These are phyloP conservation scores for Nebria ingens DNA, from an alignment of 1,140 invertebrate genomes.

Conservation along the genomic window DNA sequence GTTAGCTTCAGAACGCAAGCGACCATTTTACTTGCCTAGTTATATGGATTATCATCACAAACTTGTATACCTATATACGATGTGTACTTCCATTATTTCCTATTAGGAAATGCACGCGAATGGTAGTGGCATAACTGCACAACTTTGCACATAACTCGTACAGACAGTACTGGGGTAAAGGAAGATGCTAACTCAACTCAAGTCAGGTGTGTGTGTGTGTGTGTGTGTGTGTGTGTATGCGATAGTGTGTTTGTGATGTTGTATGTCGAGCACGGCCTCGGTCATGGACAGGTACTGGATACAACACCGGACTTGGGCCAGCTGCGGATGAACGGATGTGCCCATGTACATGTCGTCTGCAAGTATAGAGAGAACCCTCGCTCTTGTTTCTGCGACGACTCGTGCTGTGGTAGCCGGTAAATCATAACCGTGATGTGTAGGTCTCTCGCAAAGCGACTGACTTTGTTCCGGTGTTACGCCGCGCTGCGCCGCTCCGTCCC, in stretches of 20 bases:
- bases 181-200: not conserved
- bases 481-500: too few species aligned
- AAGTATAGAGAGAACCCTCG: too few species aligned
- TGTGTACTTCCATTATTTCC: not conserved
- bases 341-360: not conserved
- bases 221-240: not conserved
- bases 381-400: too few species aligned
- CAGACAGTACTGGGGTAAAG: not conserved
- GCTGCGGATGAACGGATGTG: not conserved
- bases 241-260: not conserved
- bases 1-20: too few species aligned
- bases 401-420: too few species aligned
- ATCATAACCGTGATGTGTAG: too few species aligned
- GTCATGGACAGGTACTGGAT: not conserved
- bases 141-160: not conserved
- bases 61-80: too few species aligned
- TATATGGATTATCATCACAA: too few species aligned
- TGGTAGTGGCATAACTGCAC: not conserved
- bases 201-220: not conserved
- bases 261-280: not conserved
- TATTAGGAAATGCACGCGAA: not conserved
- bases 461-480: too few species aligned
- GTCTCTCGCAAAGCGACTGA: too few species aligned
- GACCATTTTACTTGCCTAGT: too few species aligned
- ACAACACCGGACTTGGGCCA: not conserved